Evolutionary conservation across 2,888 invertebrate species (phyloP).

Genomic region (Chalcosyrphus nemorum): DNA sequence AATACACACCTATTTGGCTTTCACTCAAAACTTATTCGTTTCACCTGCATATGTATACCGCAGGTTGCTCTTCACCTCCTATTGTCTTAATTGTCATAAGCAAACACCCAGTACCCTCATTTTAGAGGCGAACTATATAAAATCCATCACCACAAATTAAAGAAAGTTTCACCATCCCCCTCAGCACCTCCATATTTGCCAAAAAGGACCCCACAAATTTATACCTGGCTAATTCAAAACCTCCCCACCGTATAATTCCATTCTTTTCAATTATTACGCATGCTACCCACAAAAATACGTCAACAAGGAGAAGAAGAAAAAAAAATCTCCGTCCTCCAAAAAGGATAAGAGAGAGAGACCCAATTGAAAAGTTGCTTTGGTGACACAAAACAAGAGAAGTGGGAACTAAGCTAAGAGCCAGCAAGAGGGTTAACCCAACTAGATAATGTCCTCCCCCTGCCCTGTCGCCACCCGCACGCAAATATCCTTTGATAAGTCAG

Average conservation of each 20-base stretch:
- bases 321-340: conserved; percentile 9
- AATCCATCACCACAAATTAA: neutral
- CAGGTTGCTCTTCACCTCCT: neutral
- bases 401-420: conserved; percentile 47
- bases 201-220: neutral
- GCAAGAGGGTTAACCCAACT: conserved; percentile 68
- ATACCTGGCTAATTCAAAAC: conserved; percentile 41
- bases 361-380: conserved; percentile 73
- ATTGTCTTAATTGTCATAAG: neutral
- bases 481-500: conserved; percentile 73
- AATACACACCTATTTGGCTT: too few species aligned
- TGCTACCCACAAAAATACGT: conserved; percentile 58
- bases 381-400: conserved; percentile 66
- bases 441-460: conserved; percentile 52
- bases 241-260: conserved; percentile 57
- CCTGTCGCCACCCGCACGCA: conserved; percentile 42
- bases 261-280: conserved; percentile 71
- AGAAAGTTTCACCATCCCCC: neutral
- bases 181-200: neutral
- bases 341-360: conserved; percentile 51
- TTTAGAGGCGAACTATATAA: neutral
- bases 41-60: too few species aligned
- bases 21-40: too few species aligned
- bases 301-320: neutral
- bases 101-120: conserved; percentile 5